Conservation (phyloP, 2,888 invertebrate species). For the Temnothorax rugatulus region DNA sequence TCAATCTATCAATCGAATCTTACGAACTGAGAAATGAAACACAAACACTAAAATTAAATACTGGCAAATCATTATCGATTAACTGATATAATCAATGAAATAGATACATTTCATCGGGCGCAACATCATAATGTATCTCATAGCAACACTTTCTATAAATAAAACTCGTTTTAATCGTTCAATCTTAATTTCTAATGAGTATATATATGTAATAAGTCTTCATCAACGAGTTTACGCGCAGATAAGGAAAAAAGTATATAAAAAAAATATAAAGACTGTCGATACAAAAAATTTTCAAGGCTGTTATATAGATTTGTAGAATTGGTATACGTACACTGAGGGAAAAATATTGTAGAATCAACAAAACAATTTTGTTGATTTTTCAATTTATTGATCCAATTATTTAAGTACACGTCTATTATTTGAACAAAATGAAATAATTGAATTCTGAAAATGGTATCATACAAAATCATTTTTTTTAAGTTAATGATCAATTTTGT, state of each 20-base stretch:
- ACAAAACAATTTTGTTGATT: too few species aligned
- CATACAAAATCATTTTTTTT: too few species aligned
- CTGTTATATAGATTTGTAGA: not conserved
- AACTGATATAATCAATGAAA: conserved; percentile 63
- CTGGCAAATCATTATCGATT: conserved; percentile 17
- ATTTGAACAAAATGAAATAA: too few species aligned
- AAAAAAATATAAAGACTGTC: not conserved
- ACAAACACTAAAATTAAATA: conserved; percentile 33
- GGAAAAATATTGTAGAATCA: too few species aligned
- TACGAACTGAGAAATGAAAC: conserved; percentile 31
- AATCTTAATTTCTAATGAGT: conserved; percentile 13
- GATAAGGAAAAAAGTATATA: conserved; percentile 5
- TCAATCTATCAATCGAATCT: not conserved
- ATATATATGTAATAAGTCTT: conserved; percentile 17
- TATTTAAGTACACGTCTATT: too few species aligned
- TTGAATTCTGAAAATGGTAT: too few species aligned
- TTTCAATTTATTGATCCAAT: too few species aligned
- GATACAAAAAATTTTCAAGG: not conserved
- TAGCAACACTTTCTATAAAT: not conserved
- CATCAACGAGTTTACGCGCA: conserved; percentile 30
- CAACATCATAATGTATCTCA: conserved; percentile 9
- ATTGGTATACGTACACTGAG: not conserved
- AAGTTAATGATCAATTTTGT: too few species aligned
- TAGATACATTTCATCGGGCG: not conserved
- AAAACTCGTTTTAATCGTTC: conserved; percentile 12